Base-by-base conservation (phyloP, 2,888 invertebrate genomes). In the Drosophila phalerata region DNA sequence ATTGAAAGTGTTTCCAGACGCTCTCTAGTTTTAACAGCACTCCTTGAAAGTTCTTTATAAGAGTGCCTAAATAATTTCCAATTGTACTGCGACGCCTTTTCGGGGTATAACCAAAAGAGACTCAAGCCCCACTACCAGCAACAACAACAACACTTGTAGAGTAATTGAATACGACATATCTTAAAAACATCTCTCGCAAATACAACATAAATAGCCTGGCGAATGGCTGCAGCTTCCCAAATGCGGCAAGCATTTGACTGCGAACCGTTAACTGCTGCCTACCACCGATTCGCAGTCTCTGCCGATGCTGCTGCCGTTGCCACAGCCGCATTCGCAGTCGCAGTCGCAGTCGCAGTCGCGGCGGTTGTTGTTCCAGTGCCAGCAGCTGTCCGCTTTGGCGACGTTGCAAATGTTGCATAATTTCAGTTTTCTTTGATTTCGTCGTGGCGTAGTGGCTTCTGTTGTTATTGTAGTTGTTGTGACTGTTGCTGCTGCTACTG, bases 191-290 rank as follows among this genome's bases (percentile, higher is more conserved):
- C 78, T 77, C 63, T 70, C 51, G 60, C 43, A 53, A 66, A 49
- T 45, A 38, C 51, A 58, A 60, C 58, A 70, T 71, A 71, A 75
- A 79, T 71, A 78, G 70, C 65, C 71, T 32, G 53, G 51, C 56
- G 42, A 71, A 69, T 64, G 56, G 65, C 71, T 65, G 82, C 88
- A 82, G 88, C 75, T 83, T 86, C 88, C 88, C 88, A 88, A 84
- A 84, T 73, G 81, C 69, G 84, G 81, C 80, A 58, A 51, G 53
- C 79, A 78, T 78, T 77, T 66, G 63, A 55, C 70, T 74, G 43
- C 47, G 43, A 60, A 43, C 74, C 32, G 57, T 56, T 43, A 43
- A 60, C 28, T 42, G 51, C 34, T 42, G 53, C 40, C 64, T 56
- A 28, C 58, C 56, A 70, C 67, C 63, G 56, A 57, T 57, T 40